Evolutionary conservation across 2,797 vertebrate species (phyloP), one percentile per base, ranked within the genome.

Genomic region (Mycteria americana): DNA sequence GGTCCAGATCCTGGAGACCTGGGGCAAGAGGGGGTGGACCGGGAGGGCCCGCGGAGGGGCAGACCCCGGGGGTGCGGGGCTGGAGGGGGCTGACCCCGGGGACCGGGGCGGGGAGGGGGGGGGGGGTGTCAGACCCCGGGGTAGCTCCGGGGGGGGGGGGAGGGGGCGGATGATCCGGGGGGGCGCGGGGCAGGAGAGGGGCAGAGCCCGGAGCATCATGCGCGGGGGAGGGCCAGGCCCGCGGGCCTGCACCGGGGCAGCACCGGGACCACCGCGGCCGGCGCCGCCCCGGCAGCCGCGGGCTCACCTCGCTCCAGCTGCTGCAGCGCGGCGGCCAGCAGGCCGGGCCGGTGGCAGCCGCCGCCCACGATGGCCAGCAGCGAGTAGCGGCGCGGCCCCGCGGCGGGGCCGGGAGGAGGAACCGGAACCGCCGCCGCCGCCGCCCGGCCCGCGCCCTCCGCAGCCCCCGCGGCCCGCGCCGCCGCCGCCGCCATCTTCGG

Each of bases 341-440:
- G 89, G 64, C 89, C 93, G 30, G 93, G 89, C 53, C 89, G 89
- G 89, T 94, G 89, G 85, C 92, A 94, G 18, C 88, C 92, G 57
- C 92, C 92, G 18, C 92, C 92, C n/a, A 94, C 92, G 84, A 91
- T 91, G 50, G 88, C 92, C 25, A 94, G 57, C 50, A 94, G 92
- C 62, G 92, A 94, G 68, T 79, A 94, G 63, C 92, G 88, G 88
- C 80, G 88, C 30, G 54, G 84, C 39, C 65, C 87, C 68, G 56
- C 37, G 19, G 69, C 68, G 63, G 79, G 45, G 25, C 43, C 62
- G 15, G 60, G 31, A 12, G 77, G 6, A 43, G 57, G 56, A 48
- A 46, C 68, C 39, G 68, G 30, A 19, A 7, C 73, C 56, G 79
- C 48, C 54, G 73, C 46, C 39, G n/a, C 48, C 76, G 12, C 62